Base-by-base conservation (phyloP, 2,888 invertebrate genomes). In the Melinopterus prodromus region DNA sequence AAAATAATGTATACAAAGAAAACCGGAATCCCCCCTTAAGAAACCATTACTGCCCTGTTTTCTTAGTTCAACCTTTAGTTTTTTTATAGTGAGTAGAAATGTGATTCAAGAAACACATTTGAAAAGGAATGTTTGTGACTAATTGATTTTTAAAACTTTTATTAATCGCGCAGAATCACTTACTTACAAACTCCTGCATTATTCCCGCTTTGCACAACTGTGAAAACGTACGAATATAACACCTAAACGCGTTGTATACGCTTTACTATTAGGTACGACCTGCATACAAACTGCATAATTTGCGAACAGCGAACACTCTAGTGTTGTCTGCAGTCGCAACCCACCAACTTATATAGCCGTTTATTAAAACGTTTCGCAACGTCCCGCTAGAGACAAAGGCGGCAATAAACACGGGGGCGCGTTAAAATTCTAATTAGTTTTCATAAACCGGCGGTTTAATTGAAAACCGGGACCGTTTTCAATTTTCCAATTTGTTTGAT, bases 231-330 rank as follows among this genome's bases (percentile, higher is more conserved):
- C 53, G 53, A 53, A 7, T 53, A 9, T 53, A 53, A 53, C 53
- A 53, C 53, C 12, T 53, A 53, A 53, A 9, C 9, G 53, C 12
- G 53, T 12, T 53, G 53, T 53, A 53, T 53, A 53, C 53, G 12
- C 53, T 53, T 7, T 12, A 53, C 53, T 2, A 53, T 53, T 9
- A 3, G 53, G 9, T 53, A 53, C 5, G 53, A 53, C 53, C 12
- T 53, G 53, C 53, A 53, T 53, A 53, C 53, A 53, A 53, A 53
- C 53, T 53, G 53, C 53, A 53, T 53, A 53, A 53, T 53, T 53
- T 53, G 53, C 53, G 9, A 53, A 4, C 53, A 53, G 53, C 53
- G 53, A 7, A 12, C 53, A 9, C 53, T 53, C 53, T 7, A 7
- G 53, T 53, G 9, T 53, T 53, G 53, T 53, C 53, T 53, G 12